Percentiles rank a stretch among this genome's conserved stretches.
These are phyloP conservation scores for Plagiodera versicolora DNA, from an alignment of 2,888 invertebrate genomes.

Conservation along the genomic window DNA sequence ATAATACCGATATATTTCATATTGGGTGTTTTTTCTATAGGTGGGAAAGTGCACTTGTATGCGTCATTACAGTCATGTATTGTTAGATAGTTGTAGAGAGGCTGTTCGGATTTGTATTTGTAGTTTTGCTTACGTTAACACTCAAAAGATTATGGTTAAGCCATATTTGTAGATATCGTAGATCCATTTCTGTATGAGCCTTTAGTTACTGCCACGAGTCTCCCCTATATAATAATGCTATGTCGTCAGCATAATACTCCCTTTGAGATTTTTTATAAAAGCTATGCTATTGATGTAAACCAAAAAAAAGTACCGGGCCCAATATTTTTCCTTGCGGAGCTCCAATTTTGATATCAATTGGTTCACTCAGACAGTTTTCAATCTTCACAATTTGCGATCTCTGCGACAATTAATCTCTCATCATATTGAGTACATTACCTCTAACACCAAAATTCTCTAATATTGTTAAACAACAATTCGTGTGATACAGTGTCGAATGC, in stretches of 20 bases:
- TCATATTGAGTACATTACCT: background rate
- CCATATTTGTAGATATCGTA: no score
- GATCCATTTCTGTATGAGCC: background rate
- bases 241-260: background rate
- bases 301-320: background rate
- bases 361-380: background rate
- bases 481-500: conserved; percentile 7
- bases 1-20: conserved; percentile 10
- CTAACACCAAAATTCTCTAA: background rate
- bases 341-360: background rate
- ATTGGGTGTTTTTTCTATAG: conserved; percentile 9
- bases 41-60: background rate
- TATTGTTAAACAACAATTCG: background rate
- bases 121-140: background rate
- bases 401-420: conserved; percentile 4
- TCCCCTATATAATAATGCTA: no score
- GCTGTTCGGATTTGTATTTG: background rate
- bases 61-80: background rate
- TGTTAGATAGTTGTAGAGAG: background rate
- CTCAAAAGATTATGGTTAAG: background rate
- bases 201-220: background rate
- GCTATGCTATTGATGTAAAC: background rate
- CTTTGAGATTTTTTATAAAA: background rate
- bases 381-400: conserved; percentile 1
- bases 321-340: background rate